These are phyloP conservation scores for Zaprionus inermis DNA, from an alignment of 1,140 invertebrate species.

Conservation along the genomic window DNA sequence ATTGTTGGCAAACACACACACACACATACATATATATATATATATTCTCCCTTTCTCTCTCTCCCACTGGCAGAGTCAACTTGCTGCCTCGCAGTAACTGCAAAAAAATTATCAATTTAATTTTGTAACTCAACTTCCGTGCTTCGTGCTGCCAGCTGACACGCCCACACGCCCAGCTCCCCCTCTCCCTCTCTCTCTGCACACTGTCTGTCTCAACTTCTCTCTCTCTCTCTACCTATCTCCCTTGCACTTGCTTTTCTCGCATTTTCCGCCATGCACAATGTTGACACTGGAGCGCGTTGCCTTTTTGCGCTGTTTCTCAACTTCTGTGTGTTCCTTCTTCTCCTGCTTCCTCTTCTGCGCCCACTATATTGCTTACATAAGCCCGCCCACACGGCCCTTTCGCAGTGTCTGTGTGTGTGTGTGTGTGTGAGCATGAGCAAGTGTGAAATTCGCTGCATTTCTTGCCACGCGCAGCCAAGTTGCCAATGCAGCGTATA, in stretches of 20 bases:
- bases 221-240: neutral
- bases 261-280: slow-evolving; percentile 74
- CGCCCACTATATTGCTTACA: slow-evolving; percentile 54
- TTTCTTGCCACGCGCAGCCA: slow-evolving; percentile 60
- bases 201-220: slow-evolving; percentile 1
- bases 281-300: slow-evolving; percentile 68
- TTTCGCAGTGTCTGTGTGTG: too few relatives aligned
- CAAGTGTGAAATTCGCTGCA: slow-evolving; percentile 50
- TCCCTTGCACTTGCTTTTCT: slow-evolving; percentile 48
- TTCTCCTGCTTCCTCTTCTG: slow-evolving; percentile 8
- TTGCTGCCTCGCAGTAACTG: slow-evolving; percentile 38
- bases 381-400: slow-evolving; percentile 40
- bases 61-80: slow-evolving; percentile 53
- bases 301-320: slow-evolving; percentile 43
- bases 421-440: slow-evolving; percentile 19
- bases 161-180: slow-evolving; percentile 33
- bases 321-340: slow-evolving; percentile 10
- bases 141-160: slow-evolving; percentile 56
- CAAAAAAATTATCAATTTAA: slow-evolving; percentile 81
- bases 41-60: neutral
- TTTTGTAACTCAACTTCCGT: slow-evolving; percentile 82
- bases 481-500: slow-evolving; percentile 71
- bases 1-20: slow-evolving; percentile 67
- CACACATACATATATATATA: slow-evolving; percentile 13
- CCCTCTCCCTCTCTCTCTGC: neutral